phyloP scores from a whole-genome alignment of 2,113 vertebrate species.

The Lipophrys pholis region DNA sequence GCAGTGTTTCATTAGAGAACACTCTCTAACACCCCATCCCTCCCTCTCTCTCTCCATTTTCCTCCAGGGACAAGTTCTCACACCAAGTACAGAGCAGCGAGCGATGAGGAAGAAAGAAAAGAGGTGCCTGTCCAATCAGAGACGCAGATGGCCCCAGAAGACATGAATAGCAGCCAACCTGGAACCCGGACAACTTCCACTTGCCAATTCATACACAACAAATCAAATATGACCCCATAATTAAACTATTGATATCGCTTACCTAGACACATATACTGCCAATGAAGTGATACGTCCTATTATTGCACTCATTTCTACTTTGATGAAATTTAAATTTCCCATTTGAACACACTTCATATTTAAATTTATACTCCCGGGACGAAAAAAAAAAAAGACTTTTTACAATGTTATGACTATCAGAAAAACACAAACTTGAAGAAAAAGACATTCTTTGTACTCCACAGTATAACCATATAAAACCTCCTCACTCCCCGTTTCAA shows the following conservation, averaged over 20 bases:
- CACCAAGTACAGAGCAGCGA: conserved; percentile 35
- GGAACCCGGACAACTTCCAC: conserved; percentile 43
- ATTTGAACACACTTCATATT: neutral
- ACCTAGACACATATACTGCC: conserved; percentile 44
- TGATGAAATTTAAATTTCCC: neutral
- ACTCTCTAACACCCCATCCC: conserved; percentile 29
- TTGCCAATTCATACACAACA: conserved; percentile 44
- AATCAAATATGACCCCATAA: conserved; percentile 60
- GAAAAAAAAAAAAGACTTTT: neutral
- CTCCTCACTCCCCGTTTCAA: conserved; percentile 19
- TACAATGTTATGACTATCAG: conserved; percentile 15
- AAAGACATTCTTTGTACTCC: neutral
- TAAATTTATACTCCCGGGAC: too few species aligned
- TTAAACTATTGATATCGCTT: conserved; percentile 37
- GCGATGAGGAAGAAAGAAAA: conserved; percentile 66
- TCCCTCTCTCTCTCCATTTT: conserved; percentile 4
- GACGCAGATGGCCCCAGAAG: conserved; percentile 61
- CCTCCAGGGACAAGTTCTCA: conserved; percentile 60
- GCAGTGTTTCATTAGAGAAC: conserved; percentile 45
- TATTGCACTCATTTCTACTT: conserved; percentile 15
- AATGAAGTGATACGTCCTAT: conserved; percentile 34
- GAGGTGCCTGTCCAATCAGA: conserved; percentile 60
- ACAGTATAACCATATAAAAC: conserved; percentile 15
- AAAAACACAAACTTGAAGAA: conserved; percentile 5
- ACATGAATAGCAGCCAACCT: conserved; percentile 65